Percentiles rank a stretch among this genome's conserved stretches.
These are phyloP conservation scores for Mustela nigripes DNA, from an alignment of 2,113 vertebrate species.

Conservation along the genomic window DNA sequence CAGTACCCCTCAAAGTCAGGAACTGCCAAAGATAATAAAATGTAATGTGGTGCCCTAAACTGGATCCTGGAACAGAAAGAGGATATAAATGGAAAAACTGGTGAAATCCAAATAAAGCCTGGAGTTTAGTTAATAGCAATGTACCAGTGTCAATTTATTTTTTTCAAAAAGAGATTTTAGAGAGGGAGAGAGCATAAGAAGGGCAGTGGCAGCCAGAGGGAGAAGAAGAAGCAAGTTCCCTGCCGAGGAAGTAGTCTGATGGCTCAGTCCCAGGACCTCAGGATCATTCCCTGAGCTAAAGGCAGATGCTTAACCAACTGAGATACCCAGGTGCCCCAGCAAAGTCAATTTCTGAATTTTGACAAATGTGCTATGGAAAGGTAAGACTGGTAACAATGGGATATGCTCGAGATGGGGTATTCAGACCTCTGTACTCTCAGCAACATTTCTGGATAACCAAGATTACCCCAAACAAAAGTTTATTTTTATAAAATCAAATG, in stretches of 20 bases:
- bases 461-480: constrained; percentile 32
- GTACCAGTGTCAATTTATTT: neutral
- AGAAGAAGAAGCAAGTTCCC: neutral
- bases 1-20: neutral
- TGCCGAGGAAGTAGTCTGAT: neutral
- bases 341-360: constrained; percentile 2
- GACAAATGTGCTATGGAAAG: neutral
- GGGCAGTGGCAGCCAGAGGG: too few relatives aligned
- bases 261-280: neutral
- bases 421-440: neutral
- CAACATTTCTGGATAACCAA: neutral
- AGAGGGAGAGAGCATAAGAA: too few relatives aligned
- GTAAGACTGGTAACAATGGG: neutral
- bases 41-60: neutral
- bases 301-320: neutral
- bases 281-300: neutral
- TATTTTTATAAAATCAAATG: neutral
- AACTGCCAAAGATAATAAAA: neutral
- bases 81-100: neutral
- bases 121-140: neutral
- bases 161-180: too few relatives aligned
- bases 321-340: neutral
- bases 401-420: neutral
- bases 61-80: neutral
- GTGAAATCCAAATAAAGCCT: neutral